These are phyloP conservation scores for Drosophila mulleri DNA, from an alignment of 2,888 invertebrate genomes.

Conservation along the genomic window DNA sequence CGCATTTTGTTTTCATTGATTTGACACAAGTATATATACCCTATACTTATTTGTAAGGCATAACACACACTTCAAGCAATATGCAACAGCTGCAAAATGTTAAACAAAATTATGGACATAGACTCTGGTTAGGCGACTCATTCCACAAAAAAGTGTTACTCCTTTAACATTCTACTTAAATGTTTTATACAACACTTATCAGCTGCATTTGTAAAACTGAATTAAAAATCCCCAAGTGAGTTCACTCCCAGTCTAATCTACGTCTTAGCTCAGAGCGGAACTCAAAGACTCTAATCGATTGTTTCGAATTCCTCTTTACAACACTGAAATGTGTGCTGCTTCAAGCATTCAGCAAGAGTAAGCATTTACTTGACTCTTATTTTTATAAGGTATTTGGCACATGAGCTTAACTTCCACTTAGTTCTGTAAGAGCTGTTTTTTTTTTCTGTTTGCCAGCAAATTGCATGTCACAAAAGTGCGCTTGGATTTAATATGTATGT, in stretches of 20 bases:
- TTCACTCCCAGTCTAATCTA: too few species aligned
- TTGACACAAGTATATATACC: conserved; percentile 27
- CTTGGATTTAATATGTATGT: conserved; percentile 3
- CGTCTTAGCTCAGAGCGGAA: neutral
- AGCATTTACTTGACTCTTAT: too few species aligned
- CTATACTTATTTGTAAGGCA: neutral
- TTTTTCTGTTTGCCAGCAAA: conserved; percentile 38
- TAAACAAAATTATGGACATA: neutral
- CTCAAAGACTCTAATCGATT: neutral
- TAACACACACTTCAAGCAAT: neutral
- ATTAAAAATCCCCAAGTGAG: too few species aligned
- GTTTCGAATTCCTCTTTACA: neutral
- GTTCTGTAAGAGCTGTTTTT: neutral
- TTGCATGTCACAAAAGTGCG: conserved; percentile 50
- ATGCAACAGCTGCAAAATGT: neutral
- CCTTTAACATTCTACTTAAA: neutral
- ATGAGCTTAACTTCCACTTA: neutral
- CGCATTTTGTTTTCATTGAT: conserved; percentile 51
- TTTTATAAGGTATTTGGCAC: neutral
- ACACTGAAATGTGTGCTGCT: neutral
- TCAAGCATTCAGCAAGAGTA: neutral
- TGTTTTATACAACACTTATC: neutral
- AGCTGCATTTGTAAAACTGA: too few species aligned
- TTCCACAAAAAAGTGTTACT: too few species aligned
- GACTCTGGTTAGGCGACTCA: too few species aligned